phyloP scores from a whole-genome alignment of 2,113 vertebrate genomes.

The Arenaria interpres region DNA sequence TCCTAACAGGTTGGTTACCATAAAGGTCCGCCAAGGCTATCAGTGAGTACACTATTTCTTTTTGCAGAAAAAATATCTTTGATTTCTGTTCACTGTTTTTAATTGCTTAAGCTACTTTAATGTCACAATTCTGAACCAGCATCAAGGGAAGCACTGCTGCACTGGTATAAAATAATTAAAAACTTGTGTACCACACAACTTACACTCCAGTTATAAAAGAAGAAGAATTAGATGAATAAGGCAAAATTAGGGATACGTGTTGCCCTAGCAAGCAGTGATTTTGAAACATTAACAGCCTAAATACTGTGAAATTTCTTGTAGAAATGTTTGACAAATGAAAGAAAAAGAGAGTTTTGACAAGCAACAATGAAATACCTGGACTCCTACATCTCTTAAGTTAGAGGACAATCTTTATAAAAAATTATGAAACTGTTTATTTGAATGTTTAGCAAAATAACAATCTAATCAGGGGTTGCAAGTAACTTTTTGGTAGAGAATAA shows the following conservation, averaged over 20 bases:
- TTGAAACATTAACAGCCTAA: neutral
- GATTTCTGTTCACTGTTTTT: neutral
- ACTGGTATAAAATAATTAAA: neutral
- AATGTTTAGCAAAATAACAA: neutral
- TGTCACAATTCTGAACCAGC: neutral
- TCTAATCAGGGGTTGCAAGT: neutral
- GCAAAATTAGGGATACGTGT: fast-evolving
- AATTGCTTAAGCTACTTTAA: neutral
- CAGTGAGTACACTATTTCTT: neutral
- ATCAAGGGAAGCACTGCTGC: neutral
- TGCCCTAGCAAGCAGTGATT: neutral
- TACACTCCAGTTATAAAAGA: neutral
- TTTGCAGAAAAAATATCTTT: neutral
- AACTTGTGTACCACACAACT: neutral
- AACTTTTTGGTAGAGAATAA: neutral
- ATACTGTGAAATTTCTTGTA: neutral
- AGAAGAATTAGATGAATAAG: neutral
- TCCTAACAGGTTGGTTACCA: neutral
- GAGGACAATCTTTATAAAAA: neutral
- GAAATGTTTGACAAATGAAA: neutral
- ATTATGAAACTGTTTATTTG: neutral
- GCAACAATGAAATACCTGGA: neutral
- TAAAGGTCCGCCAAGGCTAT: neutral
- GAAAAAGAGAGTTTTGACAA: neutral
- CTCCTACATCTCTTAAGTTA: neutral